phyloP scores from a whole-genome alignment of 2,888 invertebrate species.

The Drosophila cyrtoloma region DNA sequence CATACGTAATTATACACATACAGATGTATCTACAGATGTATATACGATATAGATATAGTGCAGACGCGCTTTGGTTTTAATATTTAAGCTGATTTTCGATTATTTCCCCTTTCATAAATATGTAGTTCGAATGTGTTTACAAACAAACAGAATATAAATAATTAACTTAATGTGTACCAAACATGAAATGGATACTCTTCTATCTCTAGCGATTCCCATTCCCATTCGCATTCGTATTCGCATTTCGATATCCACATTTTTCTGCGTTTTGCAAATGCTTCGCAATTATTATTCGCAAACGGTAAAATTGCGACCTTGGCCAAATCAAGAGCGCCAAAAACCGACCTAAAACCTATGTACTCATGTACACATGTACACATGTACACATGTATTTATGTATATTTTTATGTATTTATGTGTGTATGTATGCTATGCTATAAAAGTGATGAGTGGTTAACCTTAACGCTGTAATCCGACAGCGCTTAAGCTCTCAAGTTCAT shows the following conservation, averaged over 20 bases:
- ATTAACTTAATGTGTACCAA: not conserved
- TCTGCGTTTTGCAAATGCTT: not conserved
- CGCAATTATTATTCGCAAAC: slow-evolving; percentile 3
- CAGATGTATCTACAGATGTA: not conserved
- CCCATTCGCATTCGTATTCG: not conserved
- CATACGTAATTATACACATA: no score
- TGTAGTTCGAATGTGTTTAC: not conserved
- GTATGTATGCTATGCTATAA: not conserved
- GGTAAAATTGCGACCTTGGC: slow-evolving; percentile 4
- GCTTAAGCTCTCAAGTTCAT: slow-evolving; percentile 20
- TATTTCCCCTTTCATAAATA: not conserved
- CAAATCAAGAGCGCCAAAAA: slow-evolving; percentile 2
- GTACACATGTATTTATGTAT: not conserved
- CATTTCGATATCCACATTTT: not conserved
- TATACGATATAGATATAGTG: not conserved
- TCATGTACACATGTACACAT: not conserved
- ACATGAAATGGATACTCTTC: not conserved
- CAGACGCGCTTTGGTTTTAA: not conserved
- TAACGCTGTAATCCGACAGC: slow-evolving; percentile 1
- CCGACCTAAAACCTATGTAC: not conserved
- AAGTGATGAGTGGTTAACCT: slow-evolving; percentile 21
- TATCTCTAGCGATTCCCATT: not conserved
- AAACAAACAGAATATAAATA: not conserved
- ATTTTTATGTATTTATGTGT: not conserved
- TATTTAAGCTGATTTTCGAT: not conserved